Evolutionary conservation across 2,888 invertebrate genomes (phyloP).

Genomic region (Nemotelus nigrinus): DNA sequence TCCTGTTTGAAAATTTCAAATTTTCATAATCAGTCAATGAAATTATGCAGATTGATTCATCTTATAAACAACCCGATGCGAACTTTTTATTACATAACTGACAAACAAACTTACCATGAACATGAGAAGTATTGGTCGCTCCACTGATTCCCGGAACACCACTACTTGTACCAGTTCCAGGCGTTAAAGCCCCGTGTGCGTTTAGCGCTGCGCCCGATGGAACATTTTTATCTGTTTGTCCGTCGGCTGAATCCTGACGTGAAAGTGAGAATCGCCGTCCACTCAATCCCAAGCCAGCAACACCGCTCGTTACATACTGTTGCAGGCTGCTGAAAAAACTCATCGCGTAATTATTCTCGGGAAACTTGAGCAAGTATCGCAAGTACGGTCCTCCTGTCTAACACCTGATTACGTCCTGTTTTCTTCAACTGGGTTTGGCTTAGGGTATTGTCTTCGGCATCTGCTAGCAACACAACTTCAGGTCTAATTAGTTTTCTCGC

Average conservation of each 20-base stretch:
- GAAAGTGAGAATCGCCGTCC: slow-evolving; percentile 78
- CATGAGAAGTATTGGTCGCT: slow-evolving; percentile 38
- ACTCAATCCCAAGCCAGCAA: slow-evolving; percentile 81
- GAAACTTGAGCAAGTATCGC: neutral
- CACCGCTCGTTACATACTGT: slow-evolving; percentile 87
- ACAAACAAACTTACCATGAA: slow-evolving; percentile 47
- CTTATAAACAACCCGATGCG: no score
- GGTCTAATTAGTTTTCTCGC: slow-evolving; percentile 24
- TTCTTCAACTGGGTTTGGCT: neutral
- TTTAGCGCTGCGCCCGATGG: slow-evolving; percentile 24
- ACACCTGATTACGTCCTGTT: neutral
- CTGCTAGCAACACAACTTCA: slow-evolving; percentile 7
- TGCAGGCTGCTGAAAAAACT: slow-evolving; percentile 87
- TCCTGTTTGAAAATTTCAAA: no score
- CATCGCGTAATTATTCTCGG: slow-evolving; percentile 66
- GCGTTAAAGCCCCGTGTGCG: slow-evolving; percentile 45
- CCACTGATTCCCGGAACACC: slow-evolving; percentile 42
- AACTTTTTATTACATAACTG: no score
- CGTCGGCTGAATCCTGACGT: slow-evolving; percentile 72
- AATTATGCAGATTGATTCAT: no score
- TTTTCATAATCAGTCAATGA: no score
- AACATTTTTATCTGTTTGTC: slow-evolving; percentile 45
- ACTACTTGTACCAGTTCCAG: slow-evolving; percentile 48
- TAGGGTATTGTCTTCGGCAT: neutral
- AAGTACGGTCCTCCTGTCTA: neutral